Evolutionary conservation across 92 coral and sea anemone genomes (phyloP).

Genomic region (Pocillopora meandrina): DNA sequence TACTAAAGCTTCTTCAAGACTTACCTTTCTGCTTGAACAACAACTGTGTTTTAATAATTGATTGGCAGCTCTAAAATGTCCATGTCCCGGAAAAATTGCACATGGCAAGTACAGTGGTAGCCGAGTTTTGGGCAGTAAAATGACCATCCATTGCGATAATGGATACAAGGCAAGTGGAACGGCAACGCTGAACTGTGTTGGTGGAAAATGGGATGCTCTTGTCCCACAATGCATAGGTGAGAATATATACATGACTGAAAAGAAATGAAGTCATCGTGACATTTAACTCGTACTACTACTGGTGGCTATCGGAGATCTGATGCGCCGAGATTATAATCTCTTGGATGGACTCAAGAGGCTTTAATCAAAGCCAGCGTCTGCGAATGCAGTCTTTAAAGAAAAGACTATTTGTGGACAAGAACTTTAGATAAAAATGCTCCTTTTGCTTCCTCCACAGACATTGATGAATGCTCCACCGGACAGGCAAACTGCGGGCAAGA

Average conservation of each 20-base stretch:
- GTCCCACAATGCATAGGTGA: conserved; percentile 83
- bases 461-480: conserved; percentile 73
- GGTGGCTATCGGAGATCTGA: too few relatives aligned
- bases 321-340: too few relatives aligned
- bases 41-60: too few relatives aligned
- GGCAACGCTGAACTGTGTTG: conserved; percentile 64
- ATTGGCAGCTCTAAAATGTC: conserved; percentile 51
- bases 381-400: too few relatives aligned
- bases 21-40: too few relatives aligned
- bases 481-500: conserved; percentile 68
- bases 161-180: conserved; percentile 76
- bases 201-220: conserved; percentile 78
- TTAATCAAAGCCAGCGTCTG: too few relatives aligned
- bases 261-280: too few relatives aligned
- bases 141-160: conserved; percentile 68
- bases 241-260: not conserved
- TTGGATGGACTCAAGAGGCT: too few relatives aligned
- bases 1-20: not conserved
- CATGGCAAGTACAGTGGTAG: conserved; percentile 71
- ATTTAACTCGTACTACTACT: too few relatives aligned
- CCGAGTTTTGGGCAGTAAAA: conserved; percentile 52
- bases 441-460: conserved; percentile 40
- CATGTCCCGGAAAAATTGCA: conserved; percentile 88
- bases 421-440: not conserved
- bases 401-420: not conserved